Conservation (phyloP, 2,888 invertebrate genomes). For the Orchesella flavescens region DNA sequence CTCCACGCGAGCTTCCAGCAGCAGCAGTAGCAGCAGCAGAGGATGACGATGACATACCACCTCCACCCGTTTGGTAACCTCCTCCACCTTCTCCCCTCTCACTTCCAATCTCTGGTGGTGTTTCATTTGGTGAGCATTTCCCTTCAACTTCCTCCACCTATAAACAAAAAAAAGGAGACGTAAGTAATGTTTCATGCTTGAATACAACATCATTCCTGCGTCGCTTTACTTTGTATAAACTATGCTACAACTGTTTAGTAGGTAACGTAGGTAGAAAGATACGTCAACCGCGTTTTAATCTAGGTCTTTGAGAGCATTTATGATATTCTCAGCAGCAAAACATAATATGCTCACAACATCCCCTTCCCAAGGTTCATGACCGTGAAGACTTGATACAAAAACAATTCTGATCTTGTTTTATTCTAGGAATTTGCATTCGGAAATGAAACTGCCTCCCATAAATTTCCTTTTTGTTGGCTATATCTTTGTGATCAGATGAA, state of each 20-base stretch:
- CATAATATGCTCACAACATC: not conserved
- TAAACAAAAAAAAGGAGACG: constrained; percentile 45
- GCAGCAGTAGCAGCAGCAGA: constrained; percentile 49
- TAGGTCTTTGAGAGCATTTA: not conserved
- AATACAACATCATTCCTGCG: constrained; percentile 6
- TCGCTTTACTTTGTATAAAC: not conserved
- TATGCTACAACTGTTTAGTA: constrained; percentile 2
- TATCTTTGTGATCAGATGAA: constrained; percentile 16
- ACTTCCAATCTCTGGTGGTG: constrained; percentile 65
- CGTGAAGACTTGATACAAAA: constrained; percentile 33
- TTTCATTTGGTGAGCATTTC: constrained; percentile 72
- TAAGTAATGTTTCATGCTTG: constrained; percentile 1
- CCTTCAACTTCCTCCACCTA: constrained; percentile 74
- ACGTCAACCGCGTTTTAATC: not conserved
- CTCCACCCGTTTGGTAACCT: constrained; percentile 60
- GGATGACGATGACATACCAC: constrained; percentile 49
- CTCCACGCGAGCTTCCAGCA: constrained; percentile 51
- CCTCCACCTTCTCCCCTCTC: constrained; percentile 68
- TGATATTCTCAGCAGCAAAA: not conserved
- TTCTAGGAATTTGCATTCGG: constrained; percentile 59
- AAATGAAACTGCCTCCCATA: constrained; percentile 63
- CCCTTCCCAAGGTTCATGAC: not conserved
- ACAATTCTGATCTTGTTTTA: constrained; percentile 47
- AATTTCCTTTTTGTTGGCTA: constrained; percentile 50
- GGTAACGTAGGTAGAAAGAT: not conserved